These are phyloP conservation scores for Cylindroiulus punctatus DNA, from an alignment of 2,888 invertebrate genomes.

Conservation along the genomic window DNA sequence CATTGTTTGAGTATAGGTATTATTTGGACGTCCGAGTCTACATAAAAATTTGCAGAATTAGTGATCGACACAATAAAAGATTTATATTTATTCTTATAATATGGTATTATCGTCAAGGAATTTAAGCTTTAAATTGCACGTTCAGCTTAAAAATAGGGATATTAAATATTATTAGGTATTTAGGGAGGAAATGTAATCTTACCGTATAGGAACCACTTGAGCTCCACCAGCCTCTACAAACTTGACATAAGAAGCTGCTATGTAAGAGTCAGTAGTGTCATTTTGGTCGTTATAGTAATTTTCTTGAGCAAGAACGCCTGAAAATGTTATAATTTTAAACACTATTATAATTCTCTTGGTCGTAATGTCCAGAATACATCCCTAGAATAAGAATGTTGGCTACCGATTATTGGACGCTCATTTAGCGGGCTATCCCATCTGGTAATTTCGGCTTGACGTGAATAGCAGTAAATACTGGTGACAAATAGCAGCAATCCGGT, in stretches of 20 bases:
- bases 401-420: conserved; percentile 18
- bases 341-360: not conserved
- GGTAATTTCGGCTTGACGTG: not conserved
- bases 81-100: not conserved
- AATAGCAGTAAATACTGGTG: not conserved
- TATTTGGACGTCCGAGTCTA: conserved; percentile 40
- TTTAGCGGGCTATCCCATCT: conserved; percentile 1
- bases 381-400: not conserved
- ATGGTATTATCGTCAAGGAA: conserved; percentile 77
- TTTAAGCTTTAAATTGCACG: no score
- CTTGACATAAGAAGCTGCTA: conserved; percentile 89
- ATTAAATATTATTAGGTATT: no score
- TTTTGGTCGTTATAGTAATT: not conserved
- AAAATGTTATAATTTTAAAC: not conserved
- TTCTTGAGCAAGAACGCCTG: conserved; percentile 51
- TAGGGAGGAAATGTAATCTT: conserved; percentile 60
- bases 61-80: not conserved
- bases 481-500: not conserved
- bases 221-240: conserved; percentile 87
- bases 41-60: not conserved
- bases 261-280: conserved; percentile 71
- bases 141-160: no score
- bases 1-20: conserved; percentile 7
- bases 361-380: not conserved
- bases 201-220: conserved; percentile 85